Evolutionary conservation across 2,888 invertebrate genomes (phyloP), one percentile per base, ranked within the genome.

Genomic region (Oscheius sp.): DNA sequence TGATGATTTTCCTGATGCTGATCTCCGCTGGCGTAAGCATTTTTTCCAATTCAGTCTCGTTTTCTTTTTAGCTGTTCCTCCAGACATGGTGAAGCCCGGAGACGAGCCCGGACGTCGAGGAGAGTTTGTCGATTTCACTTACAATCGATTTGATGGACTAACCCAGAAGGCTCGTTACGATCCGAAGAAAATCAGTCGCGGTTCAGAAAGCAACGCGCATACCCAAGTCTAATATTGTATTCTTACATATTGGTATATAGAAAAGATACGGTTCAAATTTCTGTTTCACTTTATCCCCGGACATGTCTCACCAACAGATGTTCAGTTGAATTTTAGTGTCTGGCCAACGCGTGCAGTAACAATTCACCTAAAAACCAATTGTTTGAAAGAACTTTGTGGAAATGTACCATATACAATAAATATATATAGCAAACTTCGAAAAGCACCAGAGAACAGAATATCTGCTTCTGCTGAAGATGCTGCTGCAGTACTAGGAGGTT

Each of bases 61-160:
- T 33, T 50, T 47, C 5, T 47, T 71, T 72, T 72, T 62, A 60
- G 62, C 72, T 51, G 63, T 48, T 9, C 5, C 68, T 35, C 35
- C 48, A 1, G 50, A 60, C 60, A n/a, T 53, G 32, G 37, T 63
- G 37, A 74, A 76, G 55, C 79, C 80, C 10, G 80, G 76, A 59
- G 79, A 81, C 9, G 76, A 76, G 13, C 83, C 81, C 2, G 80
- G 80, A 10, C 70, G 82, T 37, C 79, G 81, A 32, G 98, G 98
- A 96, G 98, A 99, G 86, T 99, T 99, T 91, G 96, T 99, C 90
- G 99, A 99, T 92, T 99, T 99, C 92, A 99, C 99, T 79, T 99
- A 97, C 92, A 97, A 98, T 91, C 93, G 99, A 86, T 99, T 99
- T 91, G 98, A 99, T 91, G 97, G 96, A 42, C 92, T 96, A 81